Conservation (phyloP, 2,888 invertebrate genomes). For the Pegoplata infirma region DNA sequence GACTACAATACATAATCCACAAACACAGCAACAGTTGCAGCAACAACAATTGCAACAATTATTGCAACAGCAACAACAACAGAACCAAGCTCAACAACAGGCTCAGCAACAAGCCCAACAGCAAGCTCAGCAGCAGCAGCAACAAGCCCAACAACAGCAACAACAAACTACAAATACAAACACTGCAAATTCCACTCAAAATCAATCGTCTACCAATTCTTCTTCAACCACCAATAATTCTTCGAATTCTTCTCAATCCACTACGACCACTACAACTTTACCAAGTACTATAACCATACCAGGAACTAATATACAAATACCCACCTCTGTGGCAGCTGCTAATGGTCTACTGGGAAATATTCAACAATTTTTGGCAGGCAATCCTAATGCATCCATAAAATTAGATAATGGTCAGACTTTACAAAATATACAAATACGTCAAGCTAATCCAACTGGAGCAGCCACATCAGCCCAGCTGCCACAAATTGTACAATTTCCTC, state of each 20-base stretch:
- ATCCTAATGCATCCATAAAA: constrained; percentile 69
- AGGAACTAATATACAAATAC: constrained; percentile 77
- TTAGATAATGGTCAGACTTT: constrained; percentile 78
- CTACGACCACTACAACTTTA: constrained; percentile 66
- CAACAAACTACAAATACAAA: constrained; percentile 19
- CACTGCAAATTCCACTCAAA: constrained; percentile 45
- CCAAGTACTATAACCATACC: constrained; percentile 77
- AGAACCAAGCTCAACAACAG: constrained; percentile 66
- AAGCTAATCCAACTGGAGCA: constrained; percentile 74
- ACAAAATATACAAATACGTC: constrained; percentile 85
- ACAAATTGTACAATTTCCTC: constrained; percentile 77
- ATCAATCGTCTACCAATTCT: constrained; percentile 28
- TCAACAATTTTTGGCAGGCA: constrained; percentile 68
- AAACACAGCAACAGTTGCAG: constrained; percentile 67
- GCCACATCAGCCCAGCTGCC: constrained; percentile 67
- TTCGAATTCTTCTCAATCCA: constrained; percentile 33
- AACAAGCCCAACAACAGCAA: constrained; percentile 39
- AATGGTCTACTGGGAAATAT: constrained; percentile 76
- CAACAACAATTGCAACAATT: constrained; percentile 67
- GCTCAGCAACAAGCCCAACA: constrained; percentile 62
- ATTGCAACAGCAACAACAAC: constrained; percentile 71
- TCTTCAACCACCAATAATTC: constrained; percentile 31
- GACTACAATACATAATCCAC: constrained; percentile 68
- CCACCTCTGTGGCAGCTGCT: constrained; percentile 76
- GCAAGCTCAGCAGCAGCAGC: constrained; percentile 32